Evolutionary conservation across 2,888 invertebrate genomes (phyloP).

Genomic region (Chymomyza caudatula): DNA sequence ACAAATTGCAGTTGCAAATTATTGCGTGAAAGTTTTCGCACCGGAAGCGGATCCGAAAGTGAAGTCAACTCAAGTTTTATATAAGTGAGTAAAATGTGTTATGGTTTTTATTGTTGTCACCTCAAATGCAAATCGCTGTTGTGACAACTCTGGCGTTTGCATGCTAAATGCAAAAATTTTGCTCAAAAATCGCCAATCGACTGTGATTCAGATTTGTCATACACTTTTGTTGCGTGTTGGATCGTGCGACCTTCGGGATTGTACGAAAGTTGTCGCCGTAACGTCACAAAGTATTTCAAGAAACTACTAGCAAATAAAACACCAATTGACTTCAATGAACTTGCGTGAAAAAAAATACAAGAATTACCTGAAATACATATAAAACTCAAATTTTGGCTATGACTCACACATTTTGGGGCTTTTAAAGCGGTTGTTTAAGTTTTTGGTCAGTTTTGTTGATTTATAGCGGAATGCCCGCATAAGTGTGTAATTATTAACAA

Average conservation of each 20-base stretch:
- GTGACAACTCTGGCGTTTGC: conserved; percentile 39
- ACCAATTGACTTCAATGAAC: conserved; percentile 31
- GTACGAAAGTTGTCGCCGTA: conserved; percentile 32
- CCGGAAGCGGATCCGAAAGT: conserved; percentile 44
- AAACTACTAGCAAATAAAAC: too few relatives aligned
- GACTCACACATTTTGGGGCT: conserved; percentile 33
- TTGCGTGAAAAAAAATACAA: background rate
- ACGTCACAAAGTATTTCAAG: conserved; percentile 51
- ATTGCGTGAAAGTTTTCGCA: conserved; percentile 57
- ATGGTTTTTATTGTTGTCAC: conserved; percentile 24
- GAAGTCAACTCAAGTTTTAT: conserved; percentile 49
- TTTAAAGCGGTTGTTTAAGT: background rate
- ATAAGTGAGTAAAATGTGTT: conserved; percentile 37
- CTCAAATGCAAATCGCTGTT: conserved; percentile 49
- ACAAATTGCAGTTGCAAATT: conserved; percentile 14
- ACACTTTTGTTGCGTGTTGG: background rate
- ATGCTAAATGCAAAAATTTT: conserved; percentile 41
- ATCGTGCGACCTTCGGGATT: conserved; percentile 39
- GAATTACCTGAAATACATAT: background rate
- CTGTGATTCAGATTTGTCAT: conserved; percentile 53
- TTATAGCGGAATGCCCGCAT: background rate
- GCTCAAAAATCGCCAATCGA: too few relatives aligned
- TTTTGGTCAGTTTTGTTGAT: background rate
- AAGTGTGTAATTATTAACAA: conserved; percentile 24
- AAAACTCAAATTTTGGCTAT: conserved; percentile 11